phyloP scores from a whole-genome alignment of 2,888 invertebrate species.

The Xestia ashworthii region DNA sequence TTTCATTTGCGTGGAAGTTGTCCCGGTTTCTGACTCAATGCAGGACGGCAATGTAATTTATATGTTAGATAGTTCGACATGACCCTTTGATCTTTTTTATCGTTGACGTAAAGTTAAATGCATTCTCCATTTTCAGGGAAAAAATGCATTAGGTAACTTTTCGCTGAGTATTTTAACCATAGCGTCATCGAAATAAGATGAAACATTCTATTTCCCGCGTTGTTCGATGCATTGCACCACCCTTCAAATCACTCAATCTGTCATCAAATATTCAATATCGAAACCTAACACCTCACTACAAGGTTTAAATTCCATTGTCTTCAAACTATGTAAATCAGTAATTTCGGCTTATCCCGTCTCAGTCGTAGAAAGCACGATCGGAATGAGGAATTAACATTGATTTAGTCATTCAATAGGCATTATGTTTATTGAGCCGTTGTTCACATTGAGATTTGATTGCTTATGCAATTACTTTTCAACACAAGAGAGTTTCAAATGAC shows the following conservation, averaged over 20 bases:
- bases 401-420: conserved; percentile 75
- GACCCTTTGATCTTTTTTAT: background rate
- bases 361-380: conserved; percentile 77
- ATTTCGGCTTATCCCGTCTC: conserved; percentile 77
- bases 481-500: conserved; percentile 43
- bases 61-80: background rate
- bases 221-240: conserved; percentile 28
- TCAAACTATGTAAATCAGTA: conserved; percentile 73
- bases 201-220: background rate
- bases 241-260: conserved; percentile 30
- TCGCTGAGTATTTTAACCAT: background rate
- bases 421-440: conserved; percentile 75
- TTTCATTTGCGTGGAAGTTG: conserved; percentile 28
- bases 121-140: background rate
- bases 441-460: conserved; percentile 56
- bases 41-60: background rate
- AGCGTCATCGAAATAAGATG: background rate
- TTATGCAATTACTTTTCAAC: conserved; percentile 51
- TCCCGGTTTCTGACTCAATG: conserved; percentile 7
- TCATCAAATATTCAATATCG: conserved; percentile 49
- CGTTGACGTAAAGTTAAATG: background rate
- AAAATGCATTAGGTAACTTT: background rate
- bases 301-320: conserved; percentile 68
- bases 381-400: conserved; percentile 71
- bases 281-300: conserved; percentile 59